Evolutionary conservation across 2,888 invertebrate genomes (phyloP).

Genomic region (Mimas tiliae): DNA sequence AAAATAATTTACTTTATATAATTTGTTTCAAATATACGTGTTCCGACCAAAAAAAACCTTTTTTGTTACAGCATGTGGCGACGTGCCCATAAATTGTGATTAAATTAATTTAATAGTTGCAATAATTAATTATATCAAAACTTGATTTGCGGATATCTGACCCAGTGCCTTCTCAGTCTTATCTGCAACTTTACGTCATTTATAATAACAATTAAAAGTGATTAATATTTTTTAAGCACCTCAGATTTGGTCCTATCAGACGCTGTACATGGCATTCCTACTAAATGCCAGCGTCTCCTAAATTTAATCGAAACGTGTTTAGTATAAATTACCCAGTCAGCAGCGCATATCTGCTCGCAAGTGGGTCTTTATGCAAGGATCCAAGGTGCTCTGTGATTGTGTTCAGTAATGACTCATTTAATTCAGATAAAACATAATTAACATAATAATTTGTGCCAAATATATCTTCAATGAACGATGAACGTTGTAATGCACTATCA

Average conservation of each 20-base stretch:
- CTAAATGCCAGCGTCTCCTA: slow-evolving; percentile 12
- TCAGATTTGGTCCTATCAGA: not conserved
- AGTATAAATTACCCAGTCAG: slow-evolving; percentile 29
- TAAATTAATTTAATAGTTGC: too few relatives aligned
- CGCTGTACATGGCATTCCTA: slow-evolving; percentile 2
- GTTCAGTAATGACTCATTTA: slow-evolving; percentile 21
- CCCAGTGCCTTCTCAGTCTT: too few relatives aligned
- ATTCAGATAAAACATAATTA: slow-evolving; percentile 11
- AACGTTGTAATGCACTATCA: not conserved
- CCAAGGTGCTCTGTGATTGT: slow-evolving; percentile 13
- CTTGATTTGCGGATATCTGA: too few relatives aligned
- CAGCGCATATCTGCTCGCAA: slow-evolving; percentile 8
- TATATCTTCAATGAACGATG: not conserved
- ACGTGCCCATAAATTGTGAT: too few relatives aligned
- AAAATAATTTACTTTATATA: too few relatives aligned
- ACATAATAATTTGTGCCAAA: slow-evolving; percentile 10
- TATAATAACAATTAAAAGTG: too few relatives aligned
- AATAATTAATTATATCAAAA: too few relatives aligned
- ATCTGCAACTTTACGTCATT: too few relatives aligned
- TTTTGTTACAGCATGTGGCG: too few relatives aligned
- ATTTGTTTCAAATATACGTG: too few relatives aligned
- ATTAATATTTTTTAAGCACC: too few relatives aligned
- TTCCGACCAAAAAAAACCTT: too few relatives aligned
- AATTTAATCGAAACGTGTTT: slow-evolving; percentile 29
- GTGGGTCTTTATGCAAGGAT: slow-evolving; percentile 7